A percentile compares a stretch with the other conserved stretches of the same genome.
Conservation (phyloP, 1,140 invertebrate species). For the Maniola jurtina region DNA sequence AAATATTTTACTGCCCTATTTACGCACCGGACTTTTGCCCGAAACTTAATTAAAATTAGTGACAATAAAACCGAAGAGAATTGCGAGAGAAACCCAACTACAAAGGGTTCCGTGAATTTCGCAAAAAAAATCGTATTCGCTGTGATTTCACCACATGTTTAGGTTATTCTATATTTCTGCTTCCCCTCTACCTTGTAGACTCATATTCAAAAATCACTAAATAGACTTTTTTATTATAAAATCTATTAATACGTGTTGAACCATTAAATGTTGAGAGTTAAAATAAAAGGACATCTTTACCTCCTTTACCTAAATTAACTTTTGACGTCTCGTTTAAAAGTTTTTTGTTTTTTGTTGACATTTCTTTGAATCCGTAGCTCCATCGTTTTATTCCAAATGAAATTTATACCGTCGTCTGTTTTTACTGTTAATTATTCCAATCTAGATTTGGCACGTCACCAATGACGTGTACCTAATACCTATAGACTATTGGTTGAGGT, state of each 20-base stretch:
- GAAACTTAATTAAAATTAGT: slow-evolving; percentile 37
- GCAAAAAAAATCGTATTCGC: too few relatives aligned
- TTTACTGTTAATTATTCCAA: slow-evolving; percentile 5
- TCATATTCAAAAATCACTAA: too few relatives aligned
- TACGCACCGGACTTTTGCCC: slow-evolving; percentile 16
- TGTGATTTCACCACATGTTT: too few relatives aligned
- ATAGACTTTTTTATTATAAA: too few relatives aligned
- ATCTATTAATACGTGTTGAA: too few relatives aligned
- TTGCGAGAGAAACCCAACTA: background rate
- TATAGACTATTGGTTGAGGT: background rate
- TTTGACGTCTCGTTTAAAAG: background rate
- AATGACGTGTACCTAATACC: background rate
- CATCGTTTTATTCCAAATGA: background rate
- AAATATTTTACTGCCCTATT: slow-evolving; percentile 28
- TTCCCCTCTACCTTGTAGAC: too few relatives aligned
- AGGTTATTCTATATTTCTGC: too few relatives aligned
- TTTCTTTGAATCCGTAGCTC: background rate
- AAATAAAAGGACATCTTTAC: background rate
- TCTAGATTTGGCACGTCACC: background rate
- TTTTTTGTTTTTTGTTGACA: background rate
- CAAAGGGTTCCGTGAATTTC: background rate
- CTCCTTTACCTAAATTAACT: background rate
- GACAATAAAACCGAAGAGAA: slow-evolving; percentile 12
- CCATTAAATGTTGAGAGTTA: too few relatives aligned
- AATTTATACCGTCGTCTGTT: background rate